A percentile compares a stretch with the other conserved stretches of the same genome.
phyloP scores from a whole-genome alignment of 2,888 invertebrate species.

The Malacosoma neustria region DNA sequence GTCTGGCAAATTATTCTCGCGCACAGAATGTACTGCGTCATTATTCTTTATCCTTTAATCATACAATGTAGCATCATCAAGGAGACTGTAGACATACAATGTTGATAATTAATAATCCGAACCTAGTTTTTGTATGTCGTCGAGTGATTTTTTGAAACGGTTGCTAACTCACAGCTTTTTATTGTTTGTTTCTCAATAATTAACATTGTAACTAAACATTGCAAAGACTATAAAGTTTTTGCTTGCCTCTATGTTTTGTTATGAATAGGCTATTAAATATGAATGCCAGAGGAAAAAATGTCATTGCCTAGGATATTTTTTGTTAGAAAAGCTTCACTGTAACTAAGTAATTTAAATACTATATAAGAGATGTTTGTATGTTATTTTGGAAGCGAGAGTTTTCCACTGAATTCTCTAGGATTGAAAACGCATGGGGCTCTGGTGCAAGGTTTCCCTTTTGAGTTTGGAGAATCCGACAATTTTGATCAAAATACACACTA shows the following conservation, averaged over 20 bases:
- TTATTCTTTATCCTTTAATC: slow-evolving; percentile 36
- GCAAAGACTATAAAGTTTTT: not conserved
- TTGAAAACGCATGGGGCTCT: too few species aligned
- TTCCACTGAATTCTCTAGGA: too few species aligned
- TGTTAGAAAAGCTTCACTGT: too few species aligned
- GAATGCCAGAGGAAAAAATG: not conserved
- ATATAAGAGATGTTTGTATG: too few species aligned
- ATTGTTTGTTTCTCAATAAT: not conserved
- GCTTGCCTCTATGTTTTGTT: not conserved
- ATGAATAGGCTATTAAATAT: not conserved
- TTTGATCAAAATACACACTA: too few species aligned
- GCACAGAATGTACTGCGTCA: slow-evolving; percentile 26
- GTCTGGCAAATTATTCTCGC: slow-evolving; percentile 46
- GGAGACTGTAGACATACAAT: slow-evolving; percentile 9
- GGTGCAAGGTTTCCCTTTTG: too few species aligned
- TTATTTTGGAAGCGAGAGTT: too few species aligned
- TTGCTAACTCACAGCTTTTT: not conserved
- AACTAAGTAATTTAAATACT: too few species aligned
- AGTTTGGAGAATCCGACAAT: too few species aligned
- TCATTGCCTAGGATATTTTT: not conserved
- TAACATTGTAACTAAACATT: not conserved
- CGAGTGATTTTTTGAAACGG: not conserved
- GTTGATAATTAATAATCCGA: slow-evolving; percentile 16
- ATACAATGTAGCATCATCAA: slow-evolving; percentile 15
- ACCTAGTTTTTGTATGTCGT: slow-evolving; percentile 11